phyloP scores from a whole-genome alignment of 2,113 vertebrate species.

The Trogon surrucura region DNA sequence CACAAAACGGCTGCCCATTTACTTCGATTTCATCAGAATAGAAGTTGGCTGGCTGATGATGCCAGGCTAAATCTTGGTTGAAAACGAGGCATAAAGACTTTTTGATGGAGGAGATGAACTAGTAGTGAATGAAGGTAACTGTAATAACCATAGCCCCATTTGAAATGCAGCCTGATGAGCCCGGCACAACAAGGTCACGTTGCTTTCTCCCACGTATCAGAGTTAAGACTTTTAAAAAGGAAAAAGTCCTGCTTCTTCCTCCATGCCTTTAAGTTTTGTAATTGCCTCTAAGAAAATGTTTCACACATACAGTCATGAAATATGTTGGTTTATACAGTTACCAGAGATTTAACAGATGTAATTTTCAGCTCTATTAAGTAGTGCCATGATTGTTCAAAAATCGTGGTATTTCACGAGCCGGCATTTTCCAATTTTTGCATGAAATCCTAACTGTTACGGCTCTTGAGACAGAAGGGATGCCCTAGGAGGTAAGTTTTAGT shows the following conservation, averaged over 20 bases:
- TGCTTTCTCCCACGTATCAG: neutral
- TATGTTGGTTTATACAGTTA: neutral
- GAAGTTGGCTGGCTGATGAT: neutral
- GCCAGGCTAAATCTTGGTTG: neutral
- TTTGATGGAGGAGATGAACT: neutral
- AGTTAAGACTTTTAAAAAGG: neutral
- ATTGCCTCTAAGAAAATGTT: neutral
- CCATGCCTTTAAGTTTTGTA: neutral
- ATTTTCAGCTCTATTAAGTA: neutral
- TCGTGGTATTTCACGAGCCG: neutral
- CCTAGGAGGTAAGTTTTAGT: neutral
- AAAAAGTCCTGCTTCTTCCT: neutral
- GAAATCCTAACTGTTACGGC: neutral
- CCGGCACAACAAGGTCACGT: neutral
- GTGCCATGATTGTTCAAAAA: neutral
- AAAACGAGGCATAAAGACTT: neutral
- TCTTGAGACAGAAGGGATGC: neutral
- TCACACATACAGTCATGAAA: neutral
- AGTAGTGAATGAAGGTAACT: conserved; percentile 3
- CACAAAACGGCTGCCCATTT: neutral
- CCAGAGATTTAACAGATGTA: neutral
- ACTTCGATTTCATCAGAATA: neutral
- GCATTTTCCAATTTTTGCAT: neutral
- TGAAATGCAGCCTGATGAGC: conserved; percentile 5
- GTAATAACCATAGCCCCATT: neutral